A percentile compares a stretch with the other conserved stretches of the same genome.
These are phyloP conservation scores for Augochlora pura DNA, from an alignment of 1,140 invertebrate species.

Conservation along the genomic window DNA sequence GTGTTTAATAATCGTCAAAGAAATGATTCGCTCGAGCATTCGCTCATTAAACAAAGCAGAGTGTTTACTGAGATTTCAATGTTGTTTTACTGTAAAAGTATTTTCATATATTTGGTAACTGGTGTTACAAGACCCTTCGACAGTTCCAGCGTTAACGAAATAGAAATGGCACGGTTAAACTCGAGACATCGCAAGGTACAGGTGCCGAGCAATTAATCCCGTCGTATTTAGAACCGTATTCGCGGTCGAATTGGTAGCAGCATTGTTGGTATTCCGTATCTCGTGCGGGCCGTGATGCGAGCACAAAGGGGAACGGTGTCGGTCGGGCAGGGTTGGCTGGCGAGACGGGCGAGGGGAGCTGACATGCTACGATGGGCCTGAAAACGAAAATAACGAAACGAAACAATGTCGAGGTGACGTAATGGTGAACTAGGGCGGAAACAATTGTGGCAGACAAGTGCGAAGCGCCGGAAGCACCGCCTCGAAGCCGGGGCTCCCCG, in stretches of 20 bases:
- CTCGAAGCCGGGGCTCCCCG: conserved; percentile 53
- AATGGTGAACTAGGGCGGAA: conserved; percentile 79
- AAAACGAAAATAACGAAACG: conserved; percentile 79
- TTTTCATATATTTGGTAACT: too few species aligned
- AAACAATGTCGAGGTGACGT: conserved; percentile 78
- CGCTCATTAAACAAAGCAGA: too few species aligned
- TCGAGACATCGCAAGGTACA: too few species aligned
- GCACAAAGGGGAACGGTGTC: conserved; percentile 47
- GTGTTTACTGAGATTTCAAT: too few species aligned
- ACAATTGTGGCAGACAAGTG: conserved; percentile 79
- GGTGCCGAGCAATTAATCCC: neutral
- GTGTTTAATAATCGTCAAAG: too few species aligned
- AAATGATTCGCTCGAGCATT: too few species aligned
- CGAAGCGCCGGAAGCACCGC: conserved; percentile 76
- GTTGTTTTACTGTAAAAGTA: too few species aligned
- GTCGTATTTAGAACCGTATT: neutral
- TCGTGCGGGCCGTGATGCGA: conserved; percentile 50
- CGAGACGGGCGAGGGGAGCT: conserved; percentile 40
- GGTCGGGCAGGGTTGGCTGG: conserved; percentile 6
- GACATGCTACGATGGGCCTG: conserved; percentile 79
- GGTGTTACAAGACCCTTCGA: too few species aligned
- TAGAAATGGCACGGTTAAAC: too few species aligned
- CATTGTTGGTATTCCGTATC: neutral
- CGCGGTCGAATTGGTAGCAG: neutral
- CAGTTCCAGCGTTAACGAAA: too few species aligned